These are phyloP conservation scores for Anguilla japonica DNA, from an alignment of 2,113 vertebrate genomes.

Conservation along the genomic window DNA sequence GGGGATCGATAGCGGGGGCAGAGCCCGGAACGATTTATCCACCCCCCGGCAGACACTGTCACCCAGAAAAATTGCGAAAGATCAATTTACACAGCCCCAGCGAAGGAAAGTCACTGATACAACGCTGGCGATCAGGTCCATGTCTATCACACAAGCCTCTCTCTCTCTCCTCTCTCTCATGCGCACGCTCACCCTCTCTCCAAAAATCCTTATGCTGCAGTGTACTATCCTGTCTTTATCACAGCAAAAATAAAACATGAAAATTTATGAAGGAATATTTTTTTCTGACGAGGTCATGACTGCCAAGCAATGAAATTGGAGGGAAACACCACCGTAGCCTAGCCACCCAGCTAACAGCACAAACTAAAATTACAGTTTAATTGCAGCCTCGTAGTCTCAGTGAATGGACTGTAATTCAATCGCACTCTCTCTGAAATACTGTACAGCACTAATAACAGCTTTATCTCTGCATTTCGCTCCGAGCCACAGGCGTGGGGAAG, in stretches of 20 bases:
- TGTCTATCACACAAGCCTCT: constrained; percentile 53
- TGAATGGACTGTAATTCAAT: constrained; percentile 73
- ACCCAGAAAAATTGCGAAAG: constrained; percentile 90
- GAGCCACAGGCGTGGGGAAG: constrained; percentile 40
- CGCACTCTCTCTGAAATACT: constrained; percentile 60
- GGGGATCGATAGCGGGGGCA: constrained; percentile 84
- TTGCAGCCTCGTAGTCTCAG: constrained; percentile 68
- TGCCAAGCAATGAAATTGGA: constrained; percentile 78
- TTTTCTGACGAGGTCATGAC: constrained; percentile 81
- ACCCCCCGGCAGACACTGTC: constrained; percentile 85
- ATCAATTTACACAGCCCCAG: constrained; percentile 91
- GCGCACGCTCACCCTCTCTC: neutral
- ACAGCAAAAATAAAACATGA: too few relatives aligned
- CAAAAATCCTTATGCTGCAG: too few relatives aligned
- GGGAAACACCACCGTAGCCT: constrained; percentile 58
- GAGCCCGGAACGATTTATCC: constrained; percentile 88
- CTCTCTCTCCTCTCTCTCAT: neutral
- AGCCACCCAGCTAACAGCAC: constrained; percentile 69
- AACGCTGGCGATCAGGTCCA: constrained; percentile 76
- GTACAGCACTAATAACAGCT: constrained; percentile 39
- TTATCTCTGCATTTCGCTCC: constrained; percentile 61
- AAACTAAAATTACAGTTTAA: constrained; percentile 72
- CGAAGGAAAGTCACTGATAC: constrained; percentile 86
- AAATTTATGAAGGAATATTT: constrained; percentile 49
- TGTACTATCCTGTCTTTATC: too few relatives aligned